A percentile compares a stretch with the other conserved stretches of the same genome.
phyloP scores from a whole-genome alignment of 2,797 vertebrate species.

The Phalloptychus januarius region DNA sequence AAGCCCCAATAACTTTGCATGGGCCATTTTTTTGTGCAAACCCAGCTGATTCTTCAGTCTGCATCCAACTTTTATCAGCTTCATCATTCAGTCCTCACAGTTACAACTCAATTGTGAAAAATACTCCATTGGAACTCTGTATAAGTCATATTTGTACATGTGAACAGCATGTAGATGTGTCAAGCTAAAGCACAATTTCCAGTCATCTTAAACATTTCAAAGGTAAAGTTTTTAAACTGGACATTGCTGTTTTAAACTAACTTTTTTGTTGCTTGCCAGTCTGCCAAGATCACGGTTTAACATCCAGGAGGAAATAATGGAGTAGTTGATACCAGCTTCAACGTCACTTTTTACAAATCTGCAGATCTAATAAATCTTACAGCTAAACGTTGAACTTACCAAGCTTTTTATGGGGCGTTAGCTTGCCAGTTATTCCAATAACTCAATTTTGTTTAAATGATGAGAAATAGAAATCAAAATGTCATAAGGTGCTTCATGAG shows the following conservation, averaged over 20 bases:
- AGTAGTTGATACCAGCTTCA: conserved; percentile 30
- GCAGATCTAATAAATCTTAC: conserved; percentile 7
- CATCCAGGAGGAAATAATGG: conserved; percentile 27
- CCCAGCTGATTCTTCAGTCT: conserved; percentile 63
- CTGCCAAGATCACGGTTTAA: conserved; percentile 22
- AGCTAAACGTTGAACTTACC: conserved; percentile 10
- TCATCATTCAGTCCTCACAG: conserved; percentile 73
- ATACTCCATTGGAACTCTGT: conserved; percentile 48
- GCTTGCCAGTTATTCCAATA: conserved; percentile 31
- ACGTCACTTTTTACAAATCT: conserved; percentile 12
- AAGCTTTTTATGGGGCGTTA: conserved; percentile 30
- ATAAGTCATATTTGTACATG: conserved; percentile 51
- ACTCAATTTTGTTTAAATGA: conserved; percentile 33
- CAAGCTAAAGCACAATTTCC: conserved; percentile 70
- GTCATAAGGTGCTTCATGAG: conserved; percentile 76
- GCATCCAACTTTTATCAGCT: conserved; percentile 36
- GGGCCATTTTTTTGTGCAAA: conserved; percentile 77
- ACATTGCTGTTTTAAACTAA: conserved; percentile 29
- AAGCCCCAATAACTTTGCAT: conserved; percentile 59
- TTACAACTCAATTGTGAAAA: conserved; percentile 66
- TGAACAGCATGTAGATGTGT: conserved; percentile 65
- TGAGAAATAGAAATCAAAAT: conserved; percentile 42
- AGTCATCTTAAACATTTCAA: conserved; percentile 68
- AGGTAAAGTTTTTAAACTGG: conserved; percentile 43
- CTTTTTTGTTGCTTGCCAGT: conserved; percentile 30